Base-by-base conservation (phyloP, 1,140 invertebrate species). In the Drosophila sp. region DNA sequence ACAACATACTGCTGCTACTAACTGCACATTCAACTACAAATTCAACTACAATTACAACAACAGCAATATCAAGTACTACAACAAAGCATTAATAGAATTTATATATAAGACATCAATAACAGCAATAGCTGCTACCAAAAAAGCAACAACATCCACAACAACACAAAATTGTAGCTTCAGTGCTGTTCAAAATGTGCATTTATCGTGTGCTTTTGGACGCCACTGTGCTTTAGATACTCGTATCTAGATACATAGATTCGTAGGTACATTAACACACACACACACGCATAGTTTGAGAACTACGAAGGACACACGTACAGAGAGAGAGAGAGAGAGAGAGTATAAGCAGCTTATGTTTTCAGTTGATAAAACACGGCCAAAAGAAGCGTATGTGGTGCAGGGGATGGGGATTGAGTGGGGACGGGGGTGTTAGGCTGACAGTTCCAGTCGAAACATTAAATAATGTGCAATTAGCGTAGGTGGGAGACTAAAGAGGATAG, bases 31-130 rank as follows among this genome's bases (percentile, higher is more conserved):
- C 45, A 54, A 76, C 59, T 65, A 64, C 14, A 67, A 48, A 61
- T n/a, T n/a, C n/a, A n/a, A 48, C 57, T 53, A 69, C 66, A 83
- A 76, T 56, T 58, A 72, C 50, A 62, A 48, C 50, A 76, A 82
- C n/a, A n/a, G n/a, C n/a, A 58, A 81, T 61, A 70, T 66, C 34
- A 76, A 71, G 54, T 69, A 63, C 59, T 58, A 72, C 50, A 62
- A 48, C 50, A 76, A 82, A 76, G 63, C 78, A 81, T 69, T 57
- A 76, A 70, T 86, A 89, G 78, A 81, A 81, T 84, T 86, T 89
- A 80, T 75, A 80, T 75, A 72, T 62, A 66, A 67, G 46, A 45
- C 40, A 46, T 21, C 4, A 21, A 21, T n/a, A n/a, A 21, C 21
- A 50, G 27, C 46, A 41, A 64, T 69, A 58, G 54, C 46, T 69